phyloP scores from a whole-genome alignment of 2,888 invertebrate genomes.

The Ophion costatus region DNA sequence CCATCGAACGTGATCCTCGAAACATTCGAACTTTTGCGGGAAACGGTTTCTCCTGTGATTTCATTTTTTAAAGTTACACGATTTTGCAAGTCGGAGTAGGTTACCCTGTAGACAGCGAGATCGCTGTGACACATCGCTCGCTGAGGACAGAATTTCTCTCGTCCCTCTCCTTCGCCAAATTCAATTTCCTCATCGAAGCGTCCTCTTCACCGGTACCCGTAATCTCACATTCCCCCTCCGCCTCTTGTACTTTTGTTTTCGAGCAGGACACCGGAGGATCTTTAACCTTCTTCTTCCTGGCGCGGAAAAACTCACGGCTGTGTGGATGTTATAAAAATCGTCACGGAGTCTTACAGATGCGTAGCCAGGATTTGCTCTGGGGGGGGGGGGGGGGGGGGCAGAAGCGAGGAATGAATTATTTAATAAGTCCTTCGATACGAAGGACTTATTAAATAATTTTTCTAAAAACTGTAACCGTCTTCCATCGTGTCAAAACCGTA shows the following conservation, averaged over 20 bases:
- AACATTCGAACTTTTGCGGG: too few relatives aligned
- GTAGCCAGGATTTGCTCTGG: too few relatives aligned
- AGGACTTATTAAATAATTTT: too few relatives aligned
- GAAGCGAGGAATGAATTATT: too few relatives aligned
- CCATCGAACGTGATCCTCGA: too few relatives aligned
- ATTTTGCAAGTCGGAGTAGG: too few relatives aligned
- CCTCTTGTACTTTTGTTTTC: constrained; percentile 8
- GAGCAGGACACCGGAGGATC: background rate
- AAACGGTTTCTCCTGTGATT: too few relatives aligned
- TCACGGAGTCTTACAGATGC: constrained; percentile 18
- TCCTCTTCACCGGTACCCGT: constrained; percentile 20
- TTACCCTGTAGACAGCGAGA: background rate
- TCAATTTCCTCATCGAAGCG: constrained; percentile 57
- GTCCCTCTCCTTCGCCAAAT: constrained; percentile 33
- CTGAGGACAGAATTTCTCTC: constrained; percentile 25
- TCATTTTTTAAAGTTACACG: too few relatives aligned
- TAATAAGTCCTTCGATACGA: too few relatives aligned
- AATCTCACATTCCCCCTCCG: background rate
- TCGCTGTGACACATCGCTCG: constrained; percentile 13
- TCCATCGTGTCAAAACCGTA: too few relatives aligned
- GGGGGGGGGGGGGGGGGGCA: too few relatives aligned
- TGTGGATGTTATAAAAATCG: constrained; percentile 12
- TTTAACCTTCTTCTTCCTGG: background rate
- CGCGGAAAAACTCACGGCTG: background rate
- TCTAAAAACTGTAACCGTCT: too few relatives aligned